A percentile compares a stretch with the other conserved stretches of the same genome.
Conservation (phyloP, 2,113 vertebrate genomes). For the Silurus asotus region DNA sequence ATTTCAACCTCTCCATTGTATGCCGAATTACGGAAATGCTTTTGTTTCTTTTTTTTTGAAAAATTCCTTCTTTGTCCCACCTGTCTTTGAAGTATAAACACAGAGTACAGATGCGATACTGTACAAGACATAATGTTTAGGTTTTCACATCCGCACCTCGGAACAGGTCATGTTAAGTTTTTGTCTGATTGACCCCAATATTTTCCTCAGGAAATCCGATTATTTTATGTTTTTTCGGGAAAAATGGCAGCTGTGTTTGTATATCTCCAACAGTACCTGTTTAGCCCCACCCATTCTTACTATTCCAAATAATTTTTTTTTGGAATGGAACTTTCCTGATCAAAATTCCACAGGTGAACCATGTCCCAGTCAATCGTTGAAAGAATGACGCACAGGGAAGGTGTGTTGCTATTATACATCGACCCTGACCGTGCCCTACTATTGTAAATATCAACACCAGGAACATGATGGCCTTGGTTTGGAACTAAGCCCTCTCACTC, state of each 20-base stretch:
- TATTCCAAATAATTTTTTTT: not conserved
- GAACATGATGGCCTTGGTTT: slow-evolving; percentile 20
- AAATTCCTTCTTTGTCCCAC: slow-evolving; percentile 45
- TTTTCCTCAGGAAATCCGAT: slow-evolving; percentile 2
- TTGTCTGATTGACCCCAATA: slow-evolving; percentile 24
- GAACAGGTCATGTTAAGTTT: slow-evolving; percentile 35
- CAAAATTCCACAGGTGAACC: too few species aligned
- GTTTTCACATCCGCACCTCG: slow-evolving; percentile 38
- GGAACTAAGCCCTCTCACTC: not conserved
- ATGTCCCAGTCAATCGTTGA: not conserved
- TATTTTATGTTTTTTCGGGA: not conserved
- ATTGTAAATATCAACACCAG: slow-evolving; percentile 12
- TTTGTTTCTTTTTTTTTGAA: slow-evolving; percentile 36
- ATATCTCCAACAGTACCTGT: not conserved
- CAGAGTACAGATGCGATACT: slow-evolving; percentile 18
- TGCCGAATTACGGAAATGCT: slow-evolving; percentile 47
- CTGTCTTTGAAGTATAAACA: slow-evolving; percentile 40
- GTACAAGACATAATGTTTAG: slow-evolving; percentile 27
- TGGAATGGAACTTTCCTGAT: not conserved
- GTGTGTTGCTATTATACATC: not conserved
- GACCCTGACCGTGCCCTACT: not conserved
- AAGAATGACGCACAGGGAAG: not conserved
- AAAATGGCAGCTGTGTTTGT: slow-evolving; percentile 3
- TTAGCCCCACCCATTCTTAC: not conserved
- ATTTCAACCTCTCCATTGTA: slow-evolving; percentile 54